Percentiles rank a stretch among this genome's conserved stretches.
phyloP scores from a whole-genome alignment of 30 jellyfish, hydroid and myxozoan genomes.

The Cassiopea xamachana region DNA sequence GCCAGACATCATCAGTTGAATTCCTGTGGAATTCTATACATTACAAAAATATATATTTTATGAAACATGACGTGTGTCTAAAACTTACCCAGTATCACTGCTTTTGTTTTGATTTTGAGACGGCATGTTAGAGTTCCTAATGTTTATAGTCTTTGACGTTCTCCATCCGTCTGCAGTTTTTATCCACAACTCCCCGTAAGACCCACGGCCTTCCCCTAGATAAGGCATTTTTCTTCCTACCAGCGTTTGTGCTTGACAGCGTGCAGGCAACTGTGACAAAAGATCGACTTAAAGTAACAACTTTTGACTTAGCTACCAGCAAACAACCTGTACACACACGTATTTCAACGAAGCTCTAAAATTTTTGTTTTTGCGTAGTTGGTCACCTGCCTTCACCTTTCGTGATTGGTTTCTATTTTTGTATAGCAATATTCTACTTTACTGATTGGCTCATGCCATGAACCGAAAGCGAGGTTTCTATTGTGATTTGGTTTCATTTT shows the following conservation, averaged over 20 bases:
- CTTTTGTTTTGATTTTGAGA: background rate
- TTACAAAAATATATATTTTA: too few relatives aligned
- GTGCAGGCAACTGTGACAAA: background rate
- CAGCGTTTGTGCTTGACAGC: background rate
- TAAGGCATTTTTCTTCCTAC: conserved; percentile 52
- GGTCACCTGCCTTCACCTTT: conserved; percentile 31
- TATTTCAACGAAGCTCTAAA: conserved; percentile 12
- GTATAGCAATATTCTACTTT: background rate
- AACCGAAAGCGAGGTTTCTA: background rate
- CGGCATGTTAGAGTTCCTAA: conserved; percentile 37
- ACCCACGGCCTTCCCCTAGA: conserved; percentile 38
- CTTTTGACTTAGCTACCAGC: conserved; percentile 44
- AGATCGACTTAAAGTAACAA: conserved; percentile 17
- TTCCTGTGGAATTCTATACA: too few relatives aligned
- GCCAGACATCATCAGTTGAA: too few relatives aligned
- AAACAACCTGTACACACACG: conserved; percentile 40
- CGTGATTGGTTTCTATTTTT: conserved; percentile 28
- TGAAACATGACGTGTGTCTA: background rate
- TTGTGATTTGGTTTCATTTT: background rate
- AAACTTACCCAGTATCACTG: background rate
- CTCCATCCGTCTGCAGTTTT: conserved; percentile 86
- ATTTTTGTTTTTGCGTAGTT: conserved; percentile 9
- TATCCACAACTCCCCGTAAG: conserved; percentile 79
- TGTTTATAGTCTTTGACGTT: conserved; percentile 66
- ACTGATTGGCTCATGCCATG: conserved; percentile 24